Base-by-base conservation (phyloP, 1,140 invertebrate genomes). In the Panagrolaimus sp. region DNA sequence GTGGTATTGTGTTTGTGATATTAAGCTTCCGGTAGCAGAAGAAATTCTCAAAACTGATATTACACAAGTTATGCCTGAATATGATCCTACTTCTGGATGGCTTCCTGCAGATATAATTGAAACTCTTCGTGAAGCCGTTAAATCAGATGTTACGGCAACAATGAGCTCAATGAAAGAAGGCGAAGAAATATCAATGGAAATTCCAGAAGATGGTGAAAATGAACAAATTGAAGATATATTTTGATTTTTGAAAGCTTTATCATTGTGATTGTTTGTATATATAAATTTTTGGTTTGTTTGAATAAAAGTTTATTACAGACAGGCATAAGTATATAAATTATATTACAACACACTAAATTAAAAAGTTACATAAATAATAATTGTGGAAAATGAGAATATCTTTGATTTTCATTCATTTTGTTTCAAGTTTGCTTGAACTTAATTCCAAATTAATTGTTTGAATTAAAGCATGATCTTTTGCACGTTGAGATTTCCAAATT, bases 1-100 rank as follows among this genome's bases (percentile, higher is more conserved):
- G 77, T 82, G 81, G 81, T 82, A 83, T 68, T 76, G 65, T 46
- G 67, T 82, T 1, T 82, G 75, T 47, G 80, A 83, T 55, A 76
- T 83, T n/a, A 67, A 72, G 12, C 44, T 82, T 45, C 75, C 78
- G 4, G 32, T 65, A 26, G 81, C 75, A 10, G 68, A 77, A 26
- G 77, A 80, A 24, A 63, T 76, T 24, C 65, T 76, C 24, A 63
- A 43, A 5, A 65, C 32, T 4, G 65, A 75, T 55, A 70, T 69
- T 32, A 68, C 65, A 2, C 32, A 46, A 21, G 62, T 43, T 10
- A n/a, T 70, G 1, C 17, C 26, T 32, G 46, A 78, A 26, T 76
- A 62, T 55, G 65, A 68, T 48, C 24, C 46, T 17, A 68, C 63
- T 1, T 67, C 63, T 46, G 82, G 82, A 21, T 81, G 78, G 78